phyloP scores from a whole-genome alignment of 2,113 vertebrate species.

The Zosterops borbonicus region DNA sequence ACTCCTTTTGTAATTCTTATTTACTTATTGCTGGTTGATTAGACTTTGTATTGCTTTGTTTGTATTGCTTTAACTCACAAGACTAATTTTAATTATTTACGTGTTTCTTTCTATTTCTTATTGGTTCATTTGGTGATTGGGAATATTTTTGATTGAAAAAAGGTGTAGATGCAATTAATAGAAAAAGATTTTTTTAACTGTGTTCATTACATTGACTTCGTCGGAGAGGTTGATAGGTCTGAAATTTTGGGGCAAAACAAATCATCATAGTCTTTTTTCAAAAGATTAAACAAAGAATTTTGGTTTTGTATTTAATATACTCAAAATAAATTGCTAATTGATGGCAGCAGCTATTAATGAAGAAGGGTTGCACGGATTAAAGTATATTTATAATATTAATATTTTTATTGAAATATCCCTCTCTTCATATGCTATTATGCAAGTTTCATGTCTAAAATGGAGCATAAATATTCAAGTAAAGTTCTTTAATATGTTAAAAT shows the following conservation, averaged over 20 bases:
- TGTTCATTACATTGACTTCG: not conserved
- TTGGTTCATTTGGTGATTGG: not conserved
- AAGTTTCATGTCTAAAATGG: slow-evolving; percentile 14
- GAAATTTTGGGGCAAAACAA: not conserved
- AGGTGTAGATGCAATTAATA: not conserved
- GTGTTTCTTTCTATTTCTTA: not conserved
- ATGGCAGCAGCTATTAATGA: not conserved
- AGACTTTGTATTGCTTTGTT: not conserved
- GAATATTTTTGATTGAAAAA: not conserved
- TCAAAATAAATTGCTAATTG: not conserved
- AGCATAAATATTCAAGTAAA: not conserved
- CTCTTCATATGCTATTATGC: not conserved
- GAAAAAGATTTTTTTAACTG: not conserved
- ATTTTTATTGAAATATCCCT: not conserved
- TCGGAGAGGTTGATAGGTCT: not conserved
- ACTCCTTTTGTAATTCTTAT: not conserved
- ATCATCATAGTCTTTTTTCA: not conserved
- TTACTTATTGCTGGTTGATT: not conserved
- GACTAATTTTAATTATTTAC: not conserved
- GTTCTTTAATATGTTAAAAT: not conserved
- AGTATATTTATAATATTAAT: not conserved
- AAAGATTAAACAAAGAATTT: not conserved
- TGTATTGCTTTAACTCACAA: not conserved
- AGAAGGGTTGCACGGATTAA: not conserved
- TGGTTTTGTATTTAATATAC: not conserved